A percentile compares a stretch with the other conserved stretches of the same genome.
Evolutionary conservation across 1,140 invertebrate species (phyloP).

Genomic region (Aricia agestis): DNA sequence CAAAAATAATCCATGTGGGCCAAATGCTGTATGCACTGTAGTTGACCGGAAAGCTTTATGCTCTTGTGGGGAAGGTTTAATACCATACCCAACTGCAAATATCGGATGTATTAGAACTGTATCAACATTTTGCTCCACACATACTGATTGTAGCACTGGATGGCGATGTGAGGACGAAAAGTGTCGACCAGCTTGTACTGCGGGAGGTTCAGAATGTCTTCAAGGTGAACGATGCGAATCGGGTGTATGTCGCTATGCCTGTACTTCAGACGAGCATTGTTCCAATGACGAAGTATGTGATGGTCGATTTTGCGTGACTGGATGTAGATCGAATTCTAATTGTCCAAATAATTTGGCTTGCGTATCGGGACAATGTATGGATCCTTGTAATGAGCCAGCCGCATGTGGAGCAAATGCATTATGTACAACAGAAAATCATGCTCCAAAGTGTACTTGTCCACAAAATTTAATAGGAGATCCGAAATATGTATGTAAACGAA

Average conservation of each 20-base stretch:
- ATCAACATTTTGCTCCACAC: constrained; percentile 81
- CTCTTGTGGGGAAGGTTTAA: constrained; percentile 85
- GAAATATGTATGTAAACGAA: constrained; percentile 82
- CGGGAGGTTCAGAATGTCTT: constrained; percentile 84
- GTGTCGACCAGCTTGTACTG: constrained; percentile 87
- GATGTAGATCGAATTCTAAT: constrained; percentile 88
- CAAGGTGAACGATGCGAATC: constrained; percentile 87
- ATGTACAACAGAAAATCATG: constrained; percentile 83
- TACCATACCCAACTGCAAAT: constrained; percentile 89
- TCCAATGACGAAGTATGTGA: constrained; percentile 90
- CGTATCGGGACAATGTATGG: constrained; percentile 84
- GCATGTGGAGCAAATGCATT: constrained; percentile 90
- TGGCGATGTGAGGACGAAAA: constrained; percentile 83
- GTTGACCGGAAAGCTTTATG: constrained; percentile 89
- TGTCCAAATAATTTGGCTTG: constrained; percentile 84
- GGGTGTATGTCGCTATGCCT: constrained; percentile 85
- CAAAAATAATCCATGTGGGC: constrained; percentile 84
- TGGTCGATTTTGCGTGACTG: constrained; percentile 84
- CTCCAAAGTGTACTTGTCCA: constrained; percentile 85
- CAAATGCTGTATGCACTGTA: constrained; percentile 88
- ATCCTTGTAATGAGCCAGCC: constrained; percentile 84
- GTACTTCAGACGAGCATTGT: constrained; percentile 85
- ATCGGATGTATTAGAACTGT: constrained; percentile 89
- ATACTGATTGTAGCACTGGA: constrained; percentile 83
- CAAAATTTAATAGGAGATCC: constrained; percentile 85